Evolutionary conservation across 2,113 vertebrate species (phyloP).

Genomic region (Canis aureus): DNA sequence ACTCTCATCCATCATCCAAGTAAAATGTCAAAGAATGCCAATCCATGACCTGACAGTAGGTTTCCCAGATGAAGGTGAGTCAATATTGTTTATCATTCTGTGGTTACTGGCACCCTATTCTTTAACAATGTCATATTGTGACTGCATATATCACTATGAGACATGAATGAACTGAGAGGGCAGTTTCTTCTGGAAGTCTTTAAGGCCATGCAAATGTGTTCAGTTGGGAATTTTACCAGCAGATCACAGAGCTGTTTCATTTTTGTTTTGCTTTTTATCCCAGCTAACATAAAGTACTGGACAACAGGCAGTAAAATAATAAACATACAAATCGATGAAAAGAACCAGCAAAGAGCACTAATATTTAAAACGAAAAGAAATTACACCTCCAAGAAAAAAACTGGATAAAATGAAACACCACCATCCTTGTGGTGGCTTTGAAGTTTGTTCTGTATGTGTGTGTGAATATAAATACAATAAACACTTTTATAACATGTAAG

Average conservation of each 20-base stretch:
- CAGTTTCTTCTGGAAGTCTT: slow-evolving; percentile 58
- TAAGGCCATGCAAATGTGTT: slow-evolving; percentile 62
- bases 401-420: neutral
- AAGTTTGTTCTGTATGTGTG: neutral
- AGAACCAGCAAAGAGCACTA: neutral
- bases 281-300: neutral
- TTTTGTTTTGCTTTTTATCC: no score
- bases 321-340: neutral
- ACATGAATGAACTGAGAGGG: slow-evolving; percentile 44
- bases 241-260: neutral
- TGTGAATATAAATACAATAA: neutral
- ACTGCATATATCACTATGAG: slow-evolving; percentile 48
- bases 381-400: neutral
- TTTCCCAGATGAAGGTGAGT: slow-evolving; percentile 65
- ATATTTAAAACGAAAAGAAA: slow-evolving; percentile 48
- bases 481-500: neutral
- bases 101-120: slow-evolving; percentile 29
- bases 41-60: slow-evolving; percentile 24
- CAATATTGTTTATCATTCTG: slow-evolving; percentile 58
- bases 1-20: neutral
- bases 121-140: slow-evolving; percentile 54
- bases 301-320: slow-evolving; percentile 9
- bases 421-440: neutral
- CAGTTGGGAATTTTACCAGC: slow-evolving; percentile 62
- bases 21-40: slow-evolving; percentile 65